Base-by-base conservation (phyloP, 2,113 vertebrate species). In the Erythrocebus patas region DNA sequence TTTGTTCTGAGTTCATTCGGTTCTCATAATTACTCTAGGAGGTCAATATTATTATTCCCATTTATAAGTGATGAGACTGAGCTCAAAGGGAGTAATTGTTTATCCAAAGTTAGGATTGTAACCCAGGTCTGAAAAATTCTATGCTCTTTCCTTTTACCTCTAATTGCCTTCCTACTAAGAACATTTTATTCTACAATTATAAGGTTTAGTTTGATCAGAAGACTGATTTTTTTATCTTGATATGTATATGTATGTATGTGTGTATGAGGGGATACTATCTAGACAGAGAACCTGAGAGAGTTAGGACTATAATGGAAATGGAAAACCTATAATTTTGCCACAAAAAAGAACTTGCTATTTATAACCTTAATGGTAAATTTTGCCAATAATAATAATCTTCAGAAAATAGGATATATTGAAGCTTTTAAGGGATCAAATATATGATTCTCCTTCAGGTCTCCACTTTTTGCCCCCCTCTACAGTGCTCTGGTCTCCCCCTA, bases 181-280 rank as follows among this genome's bases (percentile, higher is more conserved):
- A 59, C 38, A 87, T 86, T 96, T 95, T 96, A 94, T 83, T 95
- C 40, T 76, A 59, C 91, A 93, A 87, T 95, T 96, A 88, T 30
- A 93, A 43, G 72, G 38, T 86, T 95, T 86, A 10, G 43, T 52
- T 80, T 91, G 91, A 97, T 92, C 52, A 83, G 82, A 96, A 68
- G 40, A 93, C 61, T 93, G 75, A 96, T 52, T 76, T 72, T 92
- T 92, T 82, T n/a, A 30, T 92, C 55, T 91, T 97, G 35, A 38
- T 70, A 30, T 70, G 2, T 59, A 7, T 75, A 16, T 89, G 45
- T 92, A 1, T 70, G 20, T 45, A 18, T 52, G 66, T 68, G 66
- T 32, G 16, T 68, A 35, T 3, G 14, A 1, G 32, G 13, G 5
- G 35, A 5, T 84, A n/a, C 10, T 92, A 79, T 89, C 35, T 80